Base-by-base conservation (phyloP, 2,888 invertebrate genomes). In the Physocephala rufipes region DNA sequence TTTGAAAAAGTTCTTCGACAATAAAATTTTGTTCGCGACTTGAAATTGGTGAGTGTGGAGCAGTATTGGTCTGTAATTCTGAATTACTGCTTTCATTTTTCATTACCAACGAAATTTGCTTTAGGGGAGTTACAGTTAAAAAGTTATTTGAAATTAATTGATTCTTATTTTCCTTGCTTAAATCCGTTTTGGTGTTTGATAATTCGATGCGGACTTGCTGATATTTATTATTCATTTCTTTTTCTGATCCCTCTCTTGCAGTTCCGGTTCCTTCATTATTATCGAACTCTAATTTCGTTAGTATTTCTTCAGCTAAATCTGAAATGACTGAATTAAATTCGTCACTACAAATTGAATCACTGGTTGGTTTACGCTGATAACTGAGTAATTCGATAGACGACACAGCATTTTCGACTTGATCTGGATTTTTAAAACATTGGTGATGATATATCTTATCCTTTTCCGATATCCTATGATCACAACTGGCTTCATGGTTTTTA, bases 261-360 rank as follows among this genome's bases (percentile, higher is more conserved):
- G 47, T n/a, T 30, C 36, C 5, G 55, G 70, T 47, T 77, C 78
- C 55, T 45, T 72, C 51, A 65, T 76, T 1, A 43, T 81, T 79
- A 68, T 84, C 85, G 70, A 80, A 67, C 73, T 83, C 80, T 7
- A 84, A 76, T 73, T 84, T 83, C 43, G 79, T 77, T 0, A 85
- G 69, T 0, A 82, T 83, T 63, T 85, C 85, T 63, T 83, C 84
- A 2, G 84, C 82, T 66, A 84, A 71, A 71, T 84, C 84, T 0
- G 85, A 85, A 65, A 83, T 82, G 3, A 82, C 82, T 1, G 84
- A 86, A 16, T 85, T 85, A 5, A 82, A 80, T 45, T 80, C 84
- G 74, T 83, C 81, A 69, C 84, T 84, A 0, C 81, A 84, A 65
- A 84, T 84, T 5, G 86, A 85, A 26, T 81, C 82, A 12, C 71